Conservation (phyloP, 2,797 vertebrate species). For the Myripristis jacobus region DNA sequence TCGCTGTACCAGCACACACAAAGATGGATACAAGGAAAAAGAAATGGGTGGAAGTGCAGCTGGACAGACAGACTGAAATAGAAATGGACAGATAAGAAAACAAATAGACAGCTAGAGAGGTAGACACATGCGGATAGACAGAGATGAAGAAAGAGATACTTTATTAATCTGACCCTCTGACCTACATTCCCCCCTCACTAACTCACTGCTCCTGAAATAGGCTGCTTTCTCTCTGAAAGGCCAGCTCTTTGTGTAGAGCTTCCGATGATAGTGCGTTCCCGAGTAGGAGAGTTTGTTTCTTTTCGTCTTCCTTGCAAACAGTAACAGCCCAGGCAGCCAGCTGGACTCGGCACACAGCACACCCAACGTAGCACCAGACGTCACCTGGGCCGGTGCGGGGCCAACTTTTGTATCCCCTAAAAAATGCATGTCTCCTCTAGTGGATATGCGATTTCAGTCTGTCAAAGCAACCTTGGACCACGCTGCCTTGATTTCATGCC, state of each 20-base stretch:
- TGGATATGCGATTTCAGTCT: too few species aligned
- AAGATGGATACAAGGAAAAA: background rate
- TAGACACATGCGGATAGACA: background rate
- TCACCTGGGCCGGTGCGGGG: too few species aligned
- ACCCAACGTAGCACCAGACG: too few species aligned
- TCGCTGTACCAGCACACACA: rapidly evolving
- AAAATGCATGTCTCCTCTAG: too few species aligned
- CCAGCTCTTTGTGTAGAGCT: conserved; percentile 50
- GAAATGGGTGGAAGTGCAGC: background rate
- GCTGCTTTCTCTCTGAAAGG: conserved; percentile 16
- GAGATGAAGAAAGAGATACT: background rate
- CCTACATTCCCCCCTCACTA: background rate
- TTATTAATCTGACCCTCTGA: conserved; percentile 24
- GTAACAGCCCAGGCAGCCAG: too few species aligned
- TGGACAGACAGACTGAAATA: background rate
- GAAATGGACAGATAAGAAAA: background rate
- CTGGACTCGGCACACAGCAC: too few species aligned
- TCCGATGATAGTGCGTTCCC: conserved; percentile 29
- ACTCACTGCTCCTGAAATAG: conserved; percentile 47
- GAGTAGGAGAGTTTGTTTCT: conserved; percentile 21
- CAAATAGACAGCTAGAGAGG: too few species aligned
- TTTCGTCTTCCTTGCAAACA: too few species aligned
- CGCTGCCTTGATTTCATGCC: too few species aligned
- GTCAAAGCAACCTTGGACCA: too few species aligned
- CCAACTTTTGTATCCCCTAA: too few species aligned